Percentiles rank a stretch among this genome's conserved stretches.
Evolutionary conservation across 2,113 vertebrate genomes (phyloP).

Genomic region (Daubentonia madagascariensis): DNA sequence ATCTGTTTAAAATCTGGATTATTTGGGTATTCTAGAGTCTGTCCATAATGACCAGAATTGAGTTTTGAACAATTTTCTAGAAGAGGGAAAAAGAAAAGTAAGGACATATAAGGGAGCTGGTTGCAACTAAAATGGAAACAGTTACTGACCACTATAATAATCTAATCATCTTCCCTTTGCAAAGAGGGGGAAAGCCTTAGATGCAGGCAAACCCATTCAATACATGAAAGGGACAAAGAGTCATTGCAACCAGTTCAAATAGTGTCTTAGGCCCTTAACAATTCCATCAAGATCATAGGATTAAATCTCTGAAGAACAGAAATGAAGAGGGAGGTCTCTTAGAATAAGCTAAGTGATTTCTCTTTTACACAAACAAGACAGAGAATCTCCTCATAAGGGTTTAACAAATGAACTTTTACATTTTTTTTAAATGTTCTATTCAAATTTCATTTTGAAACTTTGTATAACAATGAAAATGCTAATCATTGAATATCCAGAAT

Average conservation of each 20-base stretch:
- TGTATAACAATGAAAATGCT: constrained; percentile 35
- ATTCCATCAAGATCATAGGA: neutral
- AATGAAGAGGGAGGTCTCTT: constrained; percentile 1
- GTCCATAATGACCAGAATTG: neutral
- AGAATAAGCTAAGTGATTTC: neutral
- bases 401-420: constrained; percentile 13
- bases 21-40: neutral
- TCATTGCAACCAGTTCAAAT: neutral
- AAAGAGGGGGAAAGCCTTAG: neutral
- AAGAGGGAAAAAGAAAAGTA: neutral
- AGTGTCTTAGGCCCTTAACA: neutral
- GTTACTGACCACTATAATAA: neutral
- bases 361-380: neutral
- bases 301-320: constrained; percentile 28
- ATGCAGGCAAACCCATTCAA: neutral
- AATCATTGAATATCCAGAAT: constrained; percentile 30
- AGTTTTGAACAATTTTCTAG: neutral
- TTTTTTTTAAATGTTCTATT: neutral
- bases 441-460: constrained; percentile 13
- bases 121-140: neutral
- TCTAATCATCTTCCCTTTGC: neutral
- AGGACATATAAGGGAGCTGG: neutral
- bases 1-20: neutral
- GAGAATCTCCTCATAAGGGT: neutral
- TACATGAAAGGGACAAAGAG: neutral